Evolutionary conservation across 2,888 invertebrate species (phyloP).

Genomic region (Dioctria linearis): DNA sequence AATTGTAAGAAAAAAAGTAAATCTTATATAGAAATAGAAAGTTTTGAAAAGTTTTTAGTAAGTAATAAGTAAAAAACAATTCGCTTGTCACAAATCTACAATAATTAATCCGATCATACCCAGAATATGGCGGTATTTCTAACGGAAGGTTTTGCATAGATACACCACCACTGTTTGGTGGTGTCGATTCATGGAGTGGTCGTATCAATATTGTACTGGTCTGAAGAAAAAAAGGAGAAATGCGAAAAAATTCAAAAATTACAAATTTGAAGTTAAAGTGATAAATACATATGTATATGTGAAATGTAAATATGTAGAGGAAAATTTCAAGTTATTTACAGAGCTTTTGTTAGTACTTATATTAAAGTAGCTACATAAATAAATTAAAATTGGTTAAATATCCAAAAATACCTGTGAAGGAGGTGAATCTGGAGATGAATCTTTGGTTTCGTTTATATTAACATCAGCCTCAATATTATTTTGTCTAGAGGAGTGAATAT

Average conservation of each 20-base stretch:
- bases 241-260: constrained; percentile 29
- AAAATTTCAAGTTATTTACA: not conserved
- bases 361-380: not conserved
- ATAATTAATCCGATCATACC: constrained; percentile 60
- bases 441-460: constrained; percentile 64
- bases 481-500: constrained; percentile 48
- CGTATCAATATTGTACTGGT: constrained; percentile 70
- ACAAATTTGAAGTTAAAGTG: constrained; percentile 21
- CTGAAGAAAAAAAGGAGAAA: constrained; percentile 60
- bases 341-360: not conserved
- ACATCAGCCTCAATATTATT: constrained; percentile 59
- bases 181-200: constrained; percentile 68
- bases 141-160: constrained; percentile 67
- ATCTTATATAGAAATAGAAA: not conserved
- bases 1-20: not conserved
- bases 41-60: not conserved
- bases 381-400: constrained; percentile 32
- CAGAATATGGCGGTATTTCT: constrained; percentile 62
- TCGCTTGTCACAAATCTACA: constrained; percentile 41
- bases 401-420: constrained; percentile 68
- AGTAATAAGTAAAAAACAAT: constrained; percentile 23
- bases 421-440: constrained; percentile 70
- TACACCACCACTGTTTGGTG: constrained; percentile 66
- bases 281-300: constrained; percentile 17
- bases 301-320: constrained; percentile 29